Percentiles rank a stretch among this genome's conserved stretches.
Evolutionary conservation across 2,888 invertebrate species (phyloP).

Genomic region (Synergus japonicus): DNA sequence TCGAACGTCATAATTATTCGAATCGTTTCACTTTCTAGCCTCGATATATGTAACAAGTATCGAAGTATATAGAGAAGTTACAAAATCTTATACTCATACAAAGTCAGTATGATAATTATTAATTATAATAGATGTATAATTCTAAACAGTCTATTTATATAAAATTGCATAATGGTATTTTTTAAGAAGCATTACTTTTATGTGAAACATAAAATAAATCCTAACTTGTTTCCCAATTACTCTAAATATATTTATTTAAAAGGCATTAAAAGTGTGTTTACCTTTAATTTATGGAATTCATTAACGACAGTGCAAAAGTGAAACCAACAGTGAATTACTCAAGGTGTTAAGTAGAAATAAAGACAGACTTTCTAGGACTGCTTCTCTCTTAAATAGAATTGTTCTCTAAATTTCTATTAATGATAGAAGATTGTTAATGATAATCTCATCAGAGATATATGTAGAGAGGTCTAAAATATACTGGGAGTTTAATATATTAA

Average conservation of each 20-base stretch:
- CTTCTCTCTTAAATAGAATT: not conserved
- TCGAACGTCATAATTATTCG: conserved; percentile 61
- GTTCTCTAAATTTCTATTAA: not conserved
- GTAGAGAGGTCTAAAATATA: not conserved
- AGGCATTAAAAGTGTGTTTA: not conserved
- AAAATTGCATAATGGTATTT: not conserved
- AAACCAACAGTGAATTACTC: conserved; percentile 15
- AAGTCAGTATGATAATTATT: conserved; percentile 7
- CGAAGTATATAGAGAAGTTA: conserved; percentile 39
- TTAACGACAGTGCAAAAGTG: conserved; percentile 8
- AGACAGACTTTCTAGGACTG: conserved; percentile 8
- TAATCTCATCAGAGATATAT: not conserved
- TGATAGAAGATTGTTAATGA: not conserved
- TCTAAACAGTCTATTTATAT: not conserved
- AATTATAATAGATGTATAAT: not conserved
- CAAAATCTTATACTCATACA: not conserved
- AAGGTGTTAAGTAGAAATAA: not conserved
- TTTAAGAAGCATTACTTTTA: not conserved
- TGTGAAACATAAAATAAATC: not conserved
- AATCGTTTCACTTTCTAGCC: conserved; percentile 67
- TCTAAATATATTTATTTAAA: not conserved
- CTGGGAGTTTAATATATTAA: not conserved
- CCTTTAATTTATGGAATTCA: not conserved
- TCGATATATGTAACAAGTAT: conserved; percentile 54
- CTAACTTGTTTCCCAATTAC: not conserved